phyloP scores from a whole-genome alignment of 2,113 vertebrate species.

The Numenius arquata region DNA sequence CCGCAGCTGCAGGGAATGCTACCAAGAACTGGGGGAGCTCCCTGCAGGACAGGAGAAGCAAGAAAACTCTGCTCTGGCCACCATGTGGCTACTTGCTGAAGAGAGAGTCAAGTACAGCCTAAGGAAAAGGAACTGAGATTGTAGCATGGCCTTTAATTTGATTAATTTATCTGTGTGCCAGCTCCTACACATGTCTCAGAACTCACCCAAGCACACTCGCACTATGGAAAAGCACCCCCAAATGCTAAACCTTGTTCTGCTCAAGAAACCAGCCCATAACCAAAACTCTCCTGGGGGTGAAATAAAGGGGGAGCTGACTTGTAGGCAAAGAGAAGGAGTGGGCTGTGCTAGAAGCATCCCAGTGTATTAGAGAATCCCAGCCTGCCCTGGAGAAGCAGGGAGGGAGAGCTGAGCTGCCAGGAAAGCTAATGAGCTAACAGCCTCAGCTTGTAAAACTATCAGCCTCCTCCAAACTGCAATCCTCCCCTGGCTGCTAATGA shows the following conservation, averaged over 20 bases:
- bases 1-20: too few species aligned
- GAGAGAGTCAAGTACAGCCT: rapidly evolving
- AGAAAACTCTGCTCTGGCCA: background rate
- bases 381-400: background rate
- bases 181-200: background rate
- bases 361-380: rapidly evolving
- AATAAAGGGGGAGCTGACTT: background rate
- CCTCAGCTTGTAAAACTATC: background rate
- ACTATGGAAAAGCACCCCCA: too few species aligned
- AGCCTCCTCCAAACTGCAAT: background rate
- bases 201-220: background rate
- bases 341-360: background rate
- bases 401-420: background rate
- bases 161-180: background rate
- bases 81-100: background rate
- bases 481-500: background rate
- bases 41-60: background rate
- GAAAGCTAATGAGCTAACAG: background rate
- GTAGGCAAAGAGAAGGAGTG: background rate
- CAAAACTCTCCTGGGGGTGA: background rate
- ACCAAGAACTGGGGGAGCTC: background rate
- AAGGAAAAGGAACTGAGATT: background rate
- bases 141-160: background rate
- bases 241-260: background rate
- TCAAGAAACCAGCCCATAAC: background rate